Evolutionary conservation across 2,797 vertebrate species (phyloP), one percentile per base, ranked within the genome.

Genomic region (Chelon auratus): DNA sequence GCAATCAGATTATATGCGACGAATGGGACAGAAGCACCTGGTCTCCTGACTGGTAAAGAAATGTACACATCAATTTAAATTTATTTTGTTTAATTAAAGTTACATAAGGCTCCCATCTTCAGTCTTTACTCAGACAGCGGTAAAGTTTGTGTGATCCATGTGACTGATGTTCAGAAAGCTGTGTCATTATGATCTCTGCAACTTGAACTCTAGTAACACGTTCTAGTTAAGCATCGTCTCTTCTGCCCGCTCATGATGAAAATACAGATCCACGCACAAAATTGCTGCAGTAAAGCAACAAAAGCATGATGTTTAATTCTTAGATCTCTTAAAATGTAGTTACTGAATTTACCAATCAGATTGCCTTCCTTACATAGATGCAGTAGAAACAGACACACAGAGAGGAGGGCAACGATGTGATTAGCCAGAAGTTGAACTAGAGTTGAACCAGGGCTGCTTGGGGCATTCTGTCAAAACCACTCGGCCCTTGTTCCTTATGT

Each of bases 11-110:
- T 62, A 55, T 22, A 40, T 33, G 30, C 6, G 18, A 13, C 62
- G 36, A 74, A 52, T 45, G 22, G 11, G 8, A 70, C 37, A 63
- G 3, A 64, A 42, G 61, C 37, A 54, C 7, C 9, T 58, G 22
- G 2, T 39, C 8, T 14, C 20, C 1, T 53, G 18, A 55, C 43
- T 4, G 10, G 14, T 53, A 3, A 17, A 17, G 12, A 72, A 43
- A 68, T 12, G 10, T 65, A 2, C 47, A 1, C 20, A 71, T 65
- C 53, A 26, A 11, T 61, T 67, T 51, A 68, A n/a, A 75, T n/a
- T n/a, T n/a, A n/a, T 61, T 71, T 36, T 0, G 13, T 61, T 45
- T 36, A 47, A 52, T 11, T 33, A 24, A 30, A 77, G 52, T 13
- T 13, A 52, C 67, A 71, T 52, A 45, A 40, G 65, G 20, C 40